Conservation (phyloP, 2,888 invertebrate species). For the Phanerotoma sp. region DNA sequence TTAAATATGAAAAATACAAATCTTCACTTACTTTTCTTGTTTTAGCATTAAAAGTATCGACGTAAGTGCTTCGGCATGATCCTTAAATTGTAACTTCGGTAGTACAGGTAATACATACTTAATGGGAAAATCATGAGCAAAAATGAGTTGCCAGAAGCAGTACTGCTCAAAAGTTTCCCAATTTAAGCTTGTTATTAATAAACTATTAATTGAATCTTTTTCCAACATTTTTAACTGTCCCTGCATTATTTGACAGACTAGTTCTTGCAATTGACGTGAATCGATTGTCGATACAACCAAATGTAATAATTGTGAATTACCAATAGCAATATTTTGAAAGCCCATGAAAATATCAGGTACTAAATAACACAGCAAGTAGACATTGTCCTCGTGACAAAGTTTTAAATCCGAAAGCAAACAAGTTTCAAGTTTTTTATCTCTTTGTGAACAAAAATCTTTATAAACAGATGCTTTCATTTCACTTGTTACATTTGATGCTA, state of each 20-base stretch:
- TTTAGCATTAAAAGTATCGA: slow-evolving; percentile 88
- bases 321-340: slow-evolving; percentile 83
- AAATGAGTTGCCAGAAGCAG: slow-evolving; percentile 94
- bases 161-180: slow-evolving; percentile 99
- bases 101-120: slow-evolving; percentile 81
- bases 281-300: slow-evolving; percentile 90
- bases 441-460: slow-evolving; percentile 81
- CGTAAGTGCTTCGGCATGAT: slow-evolving; percentile 90
- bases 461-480: slow-evolving; percentile 83
- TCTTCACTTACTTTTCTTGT: slow-evolving; percentile 79
- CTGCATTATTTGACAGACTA: slow-evolving; percentile 89
- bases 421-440: slow-evolving; percentile 73
- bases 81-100: slow-evolving; percentile 76
- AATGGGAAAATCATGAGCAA: slow-evolving; percentile 92
- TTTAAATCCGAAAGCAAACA: slow-evolving; percentile 81
- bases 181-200: slow-evolving; percentile 79
- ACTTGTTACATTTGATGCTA: slow-evolving; percentile 51
- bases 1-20: neutral
- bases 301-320: slow-evolving; percentile 84
- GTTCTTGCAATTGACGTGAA: slow-evolving; percentile 83
- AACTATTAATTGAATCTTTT: slow-evolving; percentile 71
- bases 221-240: slow-evolving; percentile 84
- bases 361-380: slow-evolving; percentile 86
- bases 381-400: slow-evolving; percentile 86
- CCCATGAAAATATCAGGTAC: slow-evolving; percentile 91